Evolutionary conservation across 2,797 vertebrate species (phyloP).

Genomic region (Numenius phaeopus): DNA sequence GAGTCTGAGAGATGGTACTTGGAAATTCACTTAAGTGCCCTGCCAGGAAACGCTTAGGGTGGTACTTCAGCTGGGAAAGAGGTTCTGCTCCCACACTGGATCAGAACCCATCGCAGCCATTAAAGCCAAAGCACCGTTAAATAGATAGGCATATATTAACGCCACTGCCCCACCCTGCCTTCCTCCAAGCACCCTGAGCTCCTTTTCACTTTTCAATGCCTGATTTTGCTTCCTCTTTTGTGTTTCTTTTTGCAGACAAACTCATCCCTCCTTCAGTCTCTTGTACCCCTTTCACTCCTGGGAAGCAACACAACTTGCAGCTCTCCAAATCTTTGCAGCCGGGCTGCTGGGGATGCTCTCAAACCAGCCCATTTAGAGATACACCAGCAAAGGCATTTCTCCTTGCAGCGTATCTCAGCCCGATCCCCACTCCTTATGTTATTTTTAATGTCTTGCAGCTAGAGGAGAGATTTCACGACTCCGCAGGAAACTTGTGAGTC

Average conservation of each 20-base stretch:
- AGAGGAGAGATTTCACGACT: neutral
- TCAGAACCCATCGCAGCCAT: rapidly evolving
- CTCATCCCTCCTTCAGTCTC: neutral
- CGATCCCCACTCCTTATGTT: neutral
- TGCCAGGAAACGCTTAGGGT: rapidly evolving
- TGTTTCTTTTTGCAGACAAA: rapidly evolving
- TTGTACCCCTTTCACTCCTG: rapidly evolving
- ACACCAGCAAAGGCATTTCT: neutral
- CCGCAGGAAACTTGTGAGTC: neutral
- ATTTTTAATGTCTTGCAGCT: neutral
- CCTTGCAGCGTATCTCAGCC: neutral
- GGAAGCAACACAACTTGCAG: rapidly evolving
- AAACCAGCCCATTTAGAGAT: rapidly evolving
- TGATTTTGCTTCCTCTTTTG: rapidly evolving
- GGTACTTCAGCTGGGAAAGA: neutral
- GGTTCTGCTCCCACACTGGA: neutral
- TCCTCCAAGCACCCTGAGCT: neutral
- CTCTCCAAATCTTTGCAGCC: neutral
- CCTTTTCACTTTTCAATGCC: neutral
- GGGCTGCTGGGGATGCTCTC: neutral
- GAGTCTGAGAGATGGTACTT: neutral
- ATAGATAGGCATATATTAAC: rapidly evolving
- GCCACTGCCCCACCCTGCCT: neutral
- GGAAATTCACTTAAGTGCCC: rapidly evolving
- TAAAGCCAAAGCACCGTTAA: neutral